These are phyloP conservation scores for Zingel zingel DNA, from an alignment of 2,113 vertebrate species.

Conservation along the genomic window DNA sequence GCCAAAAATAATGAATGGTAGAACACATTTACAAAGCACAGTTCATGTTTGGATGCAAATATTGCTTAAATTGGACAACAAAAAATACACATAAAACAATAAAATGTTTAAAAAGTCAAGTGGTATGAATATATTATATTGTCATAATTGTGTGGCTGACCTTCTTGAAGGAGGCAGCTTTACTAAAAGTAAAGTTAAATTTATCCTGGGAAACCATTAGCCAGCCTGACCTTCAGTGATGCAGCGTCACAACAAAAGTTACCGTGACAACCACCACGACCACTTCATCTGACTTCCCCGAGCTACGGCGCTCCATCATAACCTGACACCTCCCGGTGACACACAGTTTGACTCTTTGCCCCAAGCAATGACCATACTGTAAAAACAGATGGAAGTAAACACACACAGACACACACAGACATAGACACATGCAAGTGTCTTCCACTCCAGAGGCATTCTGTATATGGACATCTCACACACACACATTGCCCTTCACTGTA, in stretches of 20 bases:
- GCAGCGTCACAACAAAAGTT: constrained; percentile 24
- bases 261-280: constrained; percentile 33
- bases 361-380: constrained; percentile 62
- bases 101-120: not conserved
- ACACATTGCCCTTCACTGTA: not conserved
- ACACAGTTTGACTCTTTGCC: constrained; percentile 78
- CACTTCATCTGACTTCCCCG: constrained; percentile 58
- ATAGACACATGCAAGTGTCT: constrained; percentile 1
- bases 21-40: not conserved
- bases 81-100: not conserved
- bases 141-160: constrained; percentile 13
- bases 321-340: constrained; percentile 70
- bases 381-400: constrained; percentile 65
- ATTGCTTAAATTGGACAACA: not conserved
- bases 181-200: constrained; percentile 33
- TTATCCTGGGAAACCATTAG: constrained; percentile 29
- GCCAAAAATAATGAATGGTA: not conserved
- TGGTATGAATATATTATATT: not conserved
- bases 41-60: not conserved
- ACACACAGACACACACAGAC: constrained; percentile 42
- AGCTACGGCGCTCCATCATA: constrained; percentile 66
- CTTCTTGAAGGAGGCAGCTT: constrained; percentile 47
- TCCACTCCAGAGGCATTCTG: not conserved
- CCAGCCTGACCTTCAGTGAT: constrained; percentile 55
- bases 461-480: not conserved